Evolutionary conservation across 2,113 vertebrate genomes (phyloP).

Genomic region (Zosterops borbonicus): DNA sequence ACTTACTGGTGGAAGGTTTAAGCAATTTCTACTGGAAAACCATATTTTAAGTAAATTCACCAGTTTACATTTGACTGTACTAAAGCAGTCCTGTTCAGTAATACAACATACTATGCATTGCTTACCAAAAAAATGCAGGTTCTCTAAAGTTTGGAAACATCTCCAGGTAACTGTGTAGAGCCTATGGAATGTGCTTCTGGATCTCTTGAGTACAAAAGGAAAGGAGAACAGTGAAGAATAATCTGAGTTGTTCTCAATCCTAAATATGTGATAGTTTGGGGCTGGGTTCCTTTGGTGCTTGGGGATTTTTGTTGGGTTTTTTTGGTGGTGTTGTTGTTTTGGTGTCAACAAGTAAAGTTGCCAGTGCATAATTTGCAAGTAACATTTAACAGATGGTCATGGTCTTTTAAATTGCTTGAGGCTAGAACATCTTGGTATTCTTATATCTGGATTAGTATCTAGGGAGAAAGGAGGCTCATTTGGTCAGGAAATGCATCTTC

Average conservation of each 20-base stretch:
- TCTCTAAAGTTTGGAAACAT: not conserved
- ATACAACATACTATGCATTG: not conserved
- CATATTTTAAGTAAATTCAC: not conserved
- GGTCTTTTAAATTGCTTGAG: not conserved
- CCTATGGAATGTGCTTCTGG: not conserved
- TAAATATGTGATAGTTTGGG: not conserved
- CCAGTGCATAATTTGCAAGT: not conserved
- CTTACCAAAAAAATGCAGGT: not conserved
- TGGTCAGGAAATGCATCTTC: not conserved
- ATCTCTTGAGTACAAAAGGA: rapidly evolving
- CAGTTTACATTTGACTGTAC: not conserved
- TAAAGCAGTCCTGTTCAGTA: not conserved
- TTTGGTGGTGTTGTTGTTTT: not conserved
- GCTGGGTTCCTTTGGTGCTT: not conserved
- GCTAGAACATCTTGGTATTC: not conserved
- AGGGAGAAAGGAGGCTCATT: not conserved
- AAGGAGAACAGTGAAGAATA: not conserved
- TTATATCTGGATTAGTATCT: not conserved
- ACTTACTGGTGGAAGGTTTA: not conserved
- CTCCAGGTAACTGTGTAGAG: not conserved
- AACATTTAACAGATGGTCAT: not conserved
- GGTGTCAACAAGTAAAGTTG: not conserved
- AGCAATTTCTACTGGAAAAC: not conserved
- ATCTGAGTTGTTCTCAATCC: not conserved
- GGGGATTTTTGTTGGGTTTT: no score